Percentiles rank a stretch among this genome's conserved stretches.
phyloP scores from a whole-genome alignment of 2,888 invertebrate genomes.

The Philereme transversata region DNA sequence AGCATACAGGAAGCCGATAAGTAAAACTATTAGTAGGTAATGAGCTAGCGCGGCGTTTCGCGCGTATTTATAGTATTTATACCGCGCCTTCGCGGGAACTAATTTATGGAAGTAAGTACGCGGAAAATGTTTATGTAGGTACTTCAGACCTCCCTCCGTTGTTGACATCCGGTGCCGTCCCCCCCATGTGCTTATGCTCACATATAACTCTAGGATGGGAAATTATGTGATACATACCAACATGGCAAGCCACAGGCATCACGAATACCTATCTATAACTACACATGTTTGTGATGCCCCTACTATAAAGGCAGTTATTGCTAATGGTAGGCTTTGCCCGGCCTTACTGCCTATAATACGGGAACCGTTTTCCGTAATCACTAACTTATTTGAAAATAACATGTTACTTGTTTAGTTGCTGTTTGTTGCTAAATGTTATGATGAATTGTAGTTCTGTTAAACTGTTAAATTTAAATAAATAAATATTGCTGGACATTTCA shows the following conservation, averaged over 20 bases:
- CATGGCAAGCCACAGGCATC: conserved; percentile 30
- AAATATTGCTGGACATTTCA: too few species aligned
- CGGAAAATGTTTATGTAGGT: conserved; percentile 82
- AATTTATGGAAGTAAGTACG: conserved; percentile 83
- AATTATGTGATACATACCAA: conserved; percentile 42
- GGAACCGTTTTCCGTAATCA: conserved; percentile 35
- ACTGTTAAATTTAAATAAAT: too few species aligned
- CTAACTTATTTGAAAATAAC: conserved; percentile 38
- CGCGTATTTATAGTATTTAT: conserved; percentile 82
- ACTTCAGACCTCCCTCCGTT: conserved; percentile 61
- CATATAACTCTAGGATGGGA: conserved; percentile 44
- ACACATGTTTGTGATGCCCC: conserved; percentile 9
- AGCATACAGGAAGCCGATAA: conserved; percentile 71
- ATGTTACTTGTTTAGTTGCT: conserved; percentile 15
- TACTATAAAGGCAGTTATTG: conserved; percentile 32
- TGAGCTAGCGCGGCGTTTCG: conserved; percentile 73
- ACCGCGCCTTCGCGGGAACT: conserved; percentile 79
- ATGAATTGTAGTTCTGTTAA: too few species aligned
- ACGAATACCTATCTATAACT: conserved; percentile 9
- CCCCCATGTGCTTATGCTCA: conserved; percentile 49
- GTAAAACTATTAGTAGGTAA: conserved; percentile 79
- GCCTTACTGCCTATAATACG: conserved; percentile 32
- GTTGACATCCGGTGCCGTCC: conserved; percentile 74
- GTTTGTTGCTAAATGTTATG: background rate
- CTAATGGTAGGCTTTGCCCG: conserved; percentile 32